Conservation (phyloP, 2,797 vertebrate species). For the Sebastes diploproa region DNA sequence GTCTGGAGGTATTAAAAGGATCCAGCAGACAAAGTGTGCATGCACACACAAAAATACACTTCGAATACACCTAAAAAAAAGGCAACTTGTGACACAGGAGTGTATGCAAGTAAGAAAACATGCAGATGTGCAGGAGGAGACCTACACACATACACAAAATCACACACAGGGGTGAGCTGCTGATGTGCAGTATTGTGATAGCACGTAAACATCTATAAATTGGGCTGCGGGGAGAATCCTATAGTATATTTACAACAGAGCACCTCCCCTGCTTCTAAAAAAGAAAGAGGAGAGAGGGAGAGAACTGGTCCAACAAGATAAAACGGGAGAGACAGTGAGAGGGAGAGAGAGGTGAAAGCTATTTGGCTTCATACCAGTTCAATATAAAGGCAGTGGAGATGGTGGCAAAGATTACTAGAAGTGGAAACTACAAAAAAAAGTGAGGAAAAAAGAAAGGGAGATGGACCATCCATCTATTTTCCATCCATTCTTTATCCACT, state of each 20-base stretch:
- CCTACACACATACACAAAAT: background rate
- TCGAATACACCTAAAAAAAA: conserved; percentile 10
- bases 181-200: conserved; percentile 44
- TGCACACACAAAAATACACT: conserved; percentile 5
- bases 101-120: background rate
- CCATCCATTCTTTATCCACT: conserved; percentile 8
- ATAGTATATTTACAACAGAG: conserved; percentile 69
- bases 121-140: background rate
- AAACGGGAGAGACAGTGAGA: conserved; percentile 32
- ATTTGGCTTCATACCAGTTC: conserved; percentile 52
- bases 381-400: conserved; percentile 52
- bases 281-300: background rate
- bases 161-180: conserved; percentile 1
- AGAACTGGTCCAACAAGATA: conserved; percentile 37
- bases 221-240: conserved; percentile 64
- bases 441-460: conserved; percentile 1
- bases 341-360: conserved; percentile 40
- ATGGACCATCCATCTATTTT: conserved; percentile 29
- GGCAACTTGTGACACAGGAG: background rate
- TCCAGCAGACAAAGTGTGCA: conserved; percentile 42
- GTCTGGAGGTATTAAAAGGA: conserved; percentile 67
- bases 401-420: conserved; percentile 35
- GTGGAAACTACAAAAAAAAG: conserved; percentile 32
- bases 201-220: conserved; percentile 73
- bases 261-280: conserved; percentile 32